These are phyloP conservation scores for Archips crataeganus DNA, from an alignment of 2,888 invertebrate genomes.

Conservation along the genomic window DNA sequence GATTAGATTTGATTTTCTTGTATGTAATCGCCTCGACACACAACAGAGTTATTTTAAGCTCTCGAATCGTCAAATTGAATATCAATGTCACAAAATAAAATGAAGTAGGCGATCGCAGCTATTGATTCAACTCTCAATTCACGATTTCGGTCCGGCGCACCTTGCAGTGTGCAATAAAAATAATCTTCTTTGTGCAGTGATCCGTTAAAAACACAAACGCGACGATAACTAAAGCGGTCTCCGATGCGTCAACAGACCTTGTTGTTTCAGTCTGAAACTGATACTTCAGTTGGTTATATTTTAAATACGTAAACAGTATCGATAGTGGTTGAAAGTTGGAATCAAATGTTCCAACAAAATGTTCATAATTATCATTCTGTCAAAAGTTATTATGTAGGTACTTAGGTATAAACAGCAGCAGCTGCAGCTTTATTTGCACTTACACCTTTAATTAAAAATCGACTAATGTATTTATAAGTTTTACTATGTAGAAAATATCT, in stretches of 20 bases:
- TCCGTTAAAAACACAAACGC: slow-evolving; percentile 61
- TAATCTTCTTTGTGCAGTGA: slow-evolving; percentile 79
- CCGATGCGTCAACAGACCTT: slow-evolving; percentile 56
- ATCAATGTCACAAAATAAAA: not conserved
- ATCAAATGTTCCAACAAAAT: no score
- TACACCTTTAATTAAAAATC: no score
- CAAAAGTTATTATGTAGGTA: no score
- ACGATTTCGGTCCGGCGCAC: slow-evolving; percentile 75
- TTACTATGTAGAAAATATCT: no score
- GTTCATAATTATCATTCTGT: no score
- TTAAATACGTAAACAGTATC: slow-evolving; percentile 52
- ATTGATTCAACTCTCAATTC: slow-evolving; percentile 75
- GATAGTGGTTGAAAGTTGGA: not conserved
- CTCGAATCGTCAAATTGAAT: not conserved
- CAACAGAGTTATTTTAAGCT: not conserved
- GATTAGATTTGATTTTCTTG: no score
- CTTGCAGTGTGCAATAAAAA: slow-evolving; percentile 81
- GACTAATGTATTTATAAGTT: no score
- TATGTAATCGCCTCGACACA: no score
- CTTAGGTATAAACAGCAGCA: no score
- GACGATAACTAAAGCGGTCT: slow-evolving; percentile 43
- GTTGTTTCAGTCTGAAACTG: slow-evolving; percentile 68
- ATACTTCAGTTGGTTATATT: slow-evolving; percentile 61
- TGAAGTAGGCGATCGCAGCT: slow-evolving; percentile 30
- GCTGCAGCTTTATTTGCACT: no score